Evolutionary conservation across 2,888 invertebrate species (phyloP).

Genomic region (Erebia epiphron): DNA sequence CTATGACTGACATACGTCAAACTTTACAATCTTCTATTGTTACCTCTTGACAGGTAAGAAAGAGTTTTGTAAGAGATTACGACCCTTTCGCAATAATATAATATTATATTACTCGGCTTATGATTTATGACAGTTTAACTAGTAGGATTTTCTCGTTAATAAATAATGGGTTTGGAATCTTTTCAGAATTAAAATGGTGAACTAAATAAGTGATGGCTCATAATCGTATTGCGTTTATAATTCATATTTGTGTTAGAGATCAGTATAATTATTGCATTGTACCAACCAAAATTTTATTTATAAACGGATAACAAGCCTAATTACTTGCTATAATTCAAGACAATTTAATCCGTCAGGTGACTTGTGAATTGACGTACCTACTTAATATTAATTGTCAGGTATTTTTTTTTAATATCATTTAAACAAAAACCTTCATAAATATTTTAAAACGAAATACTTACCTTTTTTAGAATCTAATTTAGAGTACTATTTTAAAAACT

Average conservation of each 20-base stretch:
- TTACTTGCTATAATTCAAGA: neutral
- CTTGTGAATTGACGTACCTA: too few relatives aligned
- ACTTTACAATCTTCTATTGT: conserved; percentile 22
- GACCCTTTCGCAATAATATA: conserved; percentile 2
- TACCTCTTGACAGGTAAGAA: conserved; percentile 20
- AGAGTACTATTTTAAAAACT: too few relatives aligned
- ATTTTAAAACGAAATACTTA: too few relatives aligned
- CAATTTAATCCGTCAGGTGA: too few relatives aligned
- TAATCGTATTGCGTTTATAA: neutral
- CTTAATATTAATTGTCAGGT: too few relatives aligned
- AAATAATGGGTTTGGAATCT: neutral
- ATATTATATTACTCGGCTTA: neutral
- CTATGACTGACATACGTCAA: conserved; percentile 33
- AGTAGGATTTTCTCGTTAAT: neutral
- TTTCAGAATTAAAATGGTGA: too few relatives aligned
- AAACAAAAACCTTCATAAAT: too few relatives aligned
- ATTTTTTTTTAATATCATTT: too few relatives aligned
- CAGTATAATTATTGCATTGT: neutral
- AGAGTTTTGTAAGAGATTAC: conserved; percentile 30
- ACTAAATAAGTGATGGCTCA: too few relatives aligned
- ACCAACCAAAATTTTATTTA: neutral
- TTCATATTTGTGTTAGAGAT: conserved; percentile 4
- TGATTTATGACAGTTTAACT: neutral
- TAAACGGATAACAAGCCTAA: neutral
- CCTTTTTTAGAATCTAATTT: too few relatives aligned